Percentiles rank a stretch among this genome's conserved stretches.
Evolutionary conservation across 2,113 vertebrate genomes (phyloP).

Genomic region (Dolichallabes microphthalmus): DNA sequence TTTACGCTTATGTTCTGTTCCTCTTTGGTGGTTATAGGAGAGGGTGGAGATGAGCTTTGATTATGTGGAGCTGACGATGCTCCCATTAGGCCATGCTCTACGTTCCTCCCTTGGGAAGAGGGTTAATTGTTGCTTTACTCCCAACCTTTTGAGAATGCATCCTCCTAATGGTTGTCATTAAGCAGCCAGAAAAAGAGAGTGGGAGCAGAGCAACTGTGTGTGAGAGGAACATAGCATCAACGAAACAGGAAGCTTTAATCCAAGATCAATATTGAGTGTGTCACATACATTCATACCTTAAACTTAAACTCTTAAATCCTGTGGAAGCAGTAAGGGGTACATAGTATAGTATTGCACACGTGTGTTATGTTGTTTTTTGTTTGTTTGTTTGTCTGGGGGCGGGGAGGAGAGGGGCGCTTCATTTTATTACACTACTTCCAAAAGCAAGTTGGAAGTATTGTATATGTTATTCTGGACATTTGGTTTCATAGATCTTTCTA

Average conservation of each 20-base stretch:
- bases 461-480: neutral
- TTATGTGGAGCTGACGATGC: slow-evolving; percentile 41
- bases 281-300: neutral
- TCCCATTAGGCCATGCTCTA: slow-evolving; percentile 50
- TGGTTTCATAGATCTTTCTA: neutral
- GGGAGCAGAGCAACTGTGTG: slow-evolving; percentile 27
- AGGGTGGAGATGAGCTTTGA: slow-evolving; percentile 27
- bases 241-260: slow-evolving; percentile 25
- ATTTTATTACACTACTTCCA: too few relatives aligned
- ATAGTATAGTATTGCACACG: too few relatives aligned
- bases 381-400: too few relatives aligned
- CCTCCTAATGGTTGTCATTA: slow-evolving; percentile 49
- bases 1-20: slow-evolving; percentile 2
- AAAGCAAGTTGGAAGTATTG: neutral
- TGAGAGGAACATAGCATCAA: slow-evolving; percentile 38
- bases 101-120: slow-evolving; percentile 35
- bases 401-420: too few relatives aligned
- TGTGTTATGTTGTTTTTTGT: too few relatives aligned
- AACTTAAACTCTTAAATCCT: too few relatives aligned
- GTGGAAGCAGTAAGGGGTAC: too few relatives aligned
- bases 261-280: neutral
- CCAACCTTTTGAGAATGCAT: slow-evolving; percentile 43
- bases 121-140: slow-evolving; percentile 53
- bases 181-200: slow-evolving; percentile 28
- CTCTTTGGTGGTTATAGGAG: neutral